Conservation (phyloP, 2,113 vertebrate species). For the Cebidichthys violaceus region DNA sequence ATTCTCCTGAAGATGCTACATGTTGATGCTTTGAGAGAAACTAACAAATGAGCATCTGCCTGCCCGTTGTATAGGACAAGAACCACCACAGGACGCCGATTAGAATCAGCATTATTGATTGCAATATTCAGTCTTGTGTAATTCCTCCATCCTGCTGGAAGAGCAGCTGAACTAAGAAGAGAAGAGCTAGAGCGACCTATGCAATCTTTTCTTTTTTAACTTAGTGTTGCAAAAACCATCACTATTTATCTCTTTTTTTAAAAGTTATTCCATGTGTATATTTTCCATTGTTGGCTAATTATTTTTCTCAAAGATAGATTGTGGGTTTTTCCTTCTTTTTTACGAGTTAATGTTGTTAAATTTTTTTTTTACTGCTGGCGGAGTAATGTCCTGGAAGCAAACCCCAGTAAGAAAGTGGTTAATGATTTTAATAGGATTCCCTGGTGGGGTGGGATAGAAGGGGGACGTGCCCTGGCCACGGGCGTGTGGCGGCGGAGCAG, state of each 20-base stretch:
- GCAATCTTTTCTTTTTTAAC: background rate
- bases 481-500: conserved; percentile 85
- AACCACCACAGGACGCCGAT: conserved; percentile 36
- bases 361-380: conserved; percentile 51
- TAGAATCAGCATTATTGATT: conserved; percentile 74
- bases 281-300: background rate
- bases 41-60: conserved; percentile 80
- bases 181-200: background rate
- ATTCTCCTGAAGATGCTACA: conserved; percentile 72
- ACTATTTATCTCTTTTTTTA: background rate
- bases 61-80: conserved; percentile 18
- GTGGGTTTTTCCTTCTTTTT: conserved; percentile 20
- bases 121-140: conserved; percentile 47
- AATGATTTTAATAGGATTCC: conserved; percentile 82
- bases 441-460: conserved; percentile 65
- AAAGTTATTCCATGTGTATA: background rate
- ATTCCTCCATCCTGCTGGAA: conserved; percentile 51
- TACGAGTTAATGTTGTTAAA: conserved; percentile 58
- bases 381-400: conserved; percentile 64
- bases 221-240: background rate
- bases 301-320: conserved; percentile 15
- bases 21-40: conserved; percentile 73
- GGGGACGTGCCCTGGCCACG: conserved; percentile 77
- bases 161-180: conserved; percentile 19
- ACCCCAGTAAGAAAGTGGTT: conserved; percentile 71